Percentiles rank a stretch among this genome's conserved stretches.
Evolutionary conservation across 2,888 invertebrate genomes (phyloP).

Genomic region (Dicycla oo): DNA sequence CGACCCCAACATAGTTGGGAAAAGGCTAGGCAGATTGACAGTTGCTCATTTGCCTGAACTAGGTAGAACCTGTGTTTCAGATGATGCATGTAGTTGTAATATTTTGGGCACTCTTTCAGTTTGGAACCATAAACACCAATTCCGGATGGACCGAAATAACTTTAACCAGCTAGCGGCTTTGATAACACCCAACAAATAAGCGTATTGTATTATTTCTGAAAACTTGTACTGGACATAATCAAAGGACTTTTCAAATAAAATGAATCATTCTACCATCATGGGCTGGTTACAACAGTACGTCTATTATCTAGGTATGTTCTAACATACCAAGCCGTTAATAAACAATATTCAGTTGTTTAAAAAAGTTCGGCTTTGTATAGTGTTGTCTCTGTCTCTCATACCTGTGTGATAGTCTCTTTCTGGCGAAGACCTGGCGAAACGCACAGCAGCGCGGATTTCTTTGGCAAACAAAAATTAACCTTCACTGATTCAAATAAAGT

Average conservation of each 20-base stretch:
- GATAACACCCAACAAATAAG: conserved; percentile 20
- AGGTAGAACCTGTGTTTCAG: no score
- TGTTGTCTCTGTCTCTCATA: no score
- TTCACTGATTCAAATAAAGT: no score
- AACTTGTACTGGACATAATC: neutral
- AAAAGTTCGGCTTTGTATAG: no score
- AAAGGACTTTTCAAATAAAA: neutral
- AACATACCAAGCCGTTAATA: neutral
- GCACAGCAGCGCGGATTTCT: neutral
- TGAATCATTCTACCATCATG: conserved; percentile 22
- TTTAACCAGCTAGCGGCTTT: neutral
- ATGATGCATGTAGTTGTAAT: neutral
- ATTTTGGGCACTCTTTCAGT: neutral
- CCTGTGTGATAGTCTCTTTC: neutral
- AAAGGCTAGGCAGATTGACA: no score
- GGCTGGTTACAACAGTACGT: conserved; percentile 17
- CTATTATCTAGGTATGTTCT: no score
- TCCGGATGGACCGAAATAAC: conserved; percentile 13
- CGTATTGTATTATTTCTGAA: conserved; percentile 24
- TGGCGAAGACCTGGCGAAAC: neutral
- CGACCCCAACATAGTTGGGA: no score
- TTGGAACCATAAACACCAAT: neutral
- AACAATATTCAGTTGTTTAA: neutral
- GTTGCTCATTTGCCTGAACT: no score
- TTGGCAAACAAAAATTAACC: neutral